Percentiles rank a stretch among this genome's conserved stretches.
Evolutionary conservation across 1,140 invertebrate genomes (phyloP).

Genomic region (Bombus difficillimus): DNA sequence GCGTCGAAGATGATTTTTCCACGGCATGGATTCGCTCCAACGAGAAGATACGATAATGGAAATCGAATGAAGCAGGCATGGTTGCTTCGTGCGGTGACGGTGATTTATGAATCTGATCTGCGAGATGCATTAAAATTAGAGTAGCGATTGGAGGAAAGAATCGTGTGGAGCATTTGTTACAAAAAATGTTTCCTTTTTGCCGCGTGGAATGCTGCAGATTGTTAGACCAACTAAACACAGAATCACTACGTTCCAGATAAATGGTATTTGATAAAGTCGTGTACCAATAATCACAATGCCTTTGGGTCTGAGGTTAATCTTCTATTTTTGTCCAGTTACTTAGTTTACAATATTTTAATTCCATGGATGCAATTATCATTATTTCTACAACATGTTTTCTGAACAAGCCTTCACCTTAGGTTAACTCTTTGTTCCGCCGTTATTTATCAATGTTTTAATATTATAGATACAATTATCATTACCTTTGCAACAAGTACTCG

Average conservation of each 20-base stretch:
- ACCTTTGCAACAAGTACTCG: not conserved
- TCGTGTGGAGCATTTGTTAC: not conserved
- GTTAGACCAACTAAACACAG: not conserved
- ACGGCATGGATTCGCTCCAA: not conserved
- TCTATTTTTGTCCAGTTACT: not conserved
- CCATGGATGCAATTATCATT: too few relatives aligned
- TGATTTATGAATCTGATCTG: constrained; percentile 9
- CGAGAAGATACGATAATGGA: constrained; percentile 17
- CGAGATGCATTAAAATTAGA: constrained; percentile 14
- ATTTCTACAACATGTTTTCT: too few relatives aligned
- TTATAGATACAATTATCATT: not conserved
- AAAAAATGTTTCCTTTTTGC: not conserved
- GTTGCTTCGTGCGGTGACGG: not conserved
- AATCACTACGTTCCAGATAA: not conserved
- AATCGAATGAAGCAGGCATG: not conserved
- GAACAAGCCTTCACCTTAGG: too few relatives aligned
- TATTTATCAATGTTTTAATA: too few relatives aligned
- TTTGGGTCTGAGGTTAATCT: not conserved
- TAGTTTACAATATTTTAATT: not conserved
- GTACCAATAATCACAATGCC: not conserved
- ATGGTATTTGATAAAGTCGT: not conserved
- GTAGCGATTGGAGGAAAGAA: not conserved
- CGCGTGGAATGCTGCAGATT: not conserved
- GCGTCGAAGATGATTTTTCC: constrained; percentile 7
- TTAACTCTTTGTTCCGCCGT: too few relatives aligned